Percentiles rank a stretch among this genome's conserved stretches.
Evolutionary conservation across 1,140 invertebrate species (phyloP).

Genomic region (Drosophila truncata): DNA sequence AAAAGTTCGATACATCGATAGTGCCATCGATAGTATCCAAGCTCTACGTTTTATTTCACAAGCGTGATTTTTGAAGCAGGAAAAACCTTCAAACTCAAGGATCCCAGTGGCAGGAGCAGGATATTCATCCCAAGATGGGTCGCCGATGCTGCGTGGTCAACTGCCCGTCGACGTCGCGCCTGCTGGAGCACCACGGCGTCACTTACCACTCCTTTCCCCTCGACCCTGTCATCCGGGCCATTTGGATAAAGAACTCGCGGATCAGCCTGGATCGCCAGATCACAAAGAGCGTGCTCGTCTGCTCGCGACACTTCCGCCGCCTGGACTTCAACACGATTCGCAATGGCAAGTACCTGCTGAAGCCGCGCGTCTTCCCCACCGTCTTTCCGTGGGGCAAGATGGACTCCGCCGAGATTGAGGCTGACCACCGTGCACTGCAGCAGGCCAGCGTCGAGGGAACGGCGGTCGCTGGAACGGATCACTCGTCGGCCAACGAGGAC

Average conservation of each 20-base stretch:
- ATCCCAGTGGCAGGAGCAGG: background rate
- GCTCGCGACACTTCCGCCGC: slow-evolving; percentile 88
- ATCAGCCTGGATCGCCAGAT: slow-evolving; percentile 86
- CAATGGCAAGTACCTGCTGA: slow-evolving; percentile 87
- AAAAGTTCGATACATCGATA: too few relatives aligned
- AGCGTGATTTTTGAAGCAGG: too few relatives aligned
- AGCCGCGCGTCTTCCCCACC: slow-evolving; percentile 85
- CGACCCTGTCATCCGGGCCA: slow-evolving; percentile 83
- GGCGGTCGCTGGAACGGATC: slow-evolving; percentile 16
- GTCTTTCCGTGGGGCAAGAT: slow-evolving; percentile 85
- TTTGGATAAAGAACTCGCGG: slow-evolving; percentile 86
- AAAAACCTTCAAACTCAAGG: background rate
- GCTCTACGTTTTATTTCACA: too few relatives aligned
- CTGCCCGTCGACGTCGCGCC: slow-evolving; percentile 80
- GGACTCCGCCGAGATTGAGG: slow-evolving; percentile 65
- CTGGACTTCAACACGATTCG: slow-evolving; percentile 88
- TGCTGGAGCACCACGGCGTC: slow-evolving; percentile 86
- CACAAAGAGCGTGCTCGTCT: slow-evolving; percentile 87
- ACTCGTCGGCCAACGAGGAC: slow-evolving; percentile 55
- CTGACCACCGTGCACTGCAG: slow-evolving; percentile 70
- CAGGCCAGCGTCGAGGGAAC: slow-evolving; percentile 52
- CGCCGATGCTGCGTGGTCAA: slow-evolving; percentile 83
- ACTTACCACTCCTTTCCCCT: slow-evolving; percentile 87
- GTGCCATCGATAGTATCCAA: too few relatives aligned
- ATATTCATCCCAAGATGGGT: slow-evolving; percentile 54